Percentiles rank a stretch among this genome's conserved stretches.
Conservation (phyloP, 2,888 invertebrate genomes). For the Nebria brevicollis region DNA sequence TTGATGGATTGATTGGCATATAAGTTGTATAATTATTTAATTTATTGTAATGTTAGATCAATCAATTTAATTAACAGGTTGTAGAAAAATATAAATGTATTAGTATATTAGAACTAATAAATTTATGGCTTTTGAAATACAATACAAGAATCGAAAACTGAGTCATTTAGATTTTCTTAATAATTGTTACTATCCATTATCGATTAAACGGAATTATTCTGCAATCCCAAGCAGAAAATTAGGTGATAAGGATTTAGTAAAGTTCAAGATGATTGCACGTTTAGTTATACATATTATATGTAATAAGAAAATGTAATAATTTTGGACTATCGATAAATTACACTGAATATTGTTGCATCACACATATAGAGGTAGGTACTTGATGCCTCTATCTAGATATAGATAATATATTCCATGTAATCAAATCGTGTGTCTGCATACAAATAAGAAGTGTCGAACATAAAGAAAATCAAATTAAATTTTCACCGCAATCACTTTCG, state of each 20-base stretch:
- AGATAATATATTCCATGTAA: conserved; percentile 53
- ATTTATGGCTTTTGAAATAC: not conserved
- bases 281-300: too few relatives aligned
- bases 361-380: not conserved
- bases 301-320: too few relatives aligned
- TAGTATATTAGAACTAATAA: not conserved
- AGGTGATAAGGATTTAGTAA: too few relatives aligned
- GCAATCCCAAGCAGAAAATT: too few relatives aligned
- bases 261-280: too few relatives aligned
- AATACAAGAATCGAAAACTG: too few relatives aligned
- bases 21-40: not conserved
- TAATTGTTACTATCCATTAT: too few relatives aligned
- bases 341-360: not conserved
- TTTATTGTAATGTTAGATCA: not conserved
- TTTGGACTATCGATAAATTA: not conserved
- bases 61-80: not conserved
- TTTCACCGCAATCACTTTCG: conserved; percentile 46
- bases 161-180: too few relatives aligned
- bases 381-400: not conserved
- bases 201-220: too few relatives aligned
- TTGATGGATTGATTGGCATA: not conserved
- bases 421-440: conserved; percentile 55
- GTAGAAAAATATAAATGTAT: not conserved
- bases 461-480: conserved; percentile 46
- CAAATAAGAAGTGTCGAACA: conserved; percentile 53